A percentile compares a stretch with the other conserved stretches of the same genome.
phyloP scores from a whole-genome alignment of 2,797 vertebrate species.

The Myripristis murdjan region DNA sequence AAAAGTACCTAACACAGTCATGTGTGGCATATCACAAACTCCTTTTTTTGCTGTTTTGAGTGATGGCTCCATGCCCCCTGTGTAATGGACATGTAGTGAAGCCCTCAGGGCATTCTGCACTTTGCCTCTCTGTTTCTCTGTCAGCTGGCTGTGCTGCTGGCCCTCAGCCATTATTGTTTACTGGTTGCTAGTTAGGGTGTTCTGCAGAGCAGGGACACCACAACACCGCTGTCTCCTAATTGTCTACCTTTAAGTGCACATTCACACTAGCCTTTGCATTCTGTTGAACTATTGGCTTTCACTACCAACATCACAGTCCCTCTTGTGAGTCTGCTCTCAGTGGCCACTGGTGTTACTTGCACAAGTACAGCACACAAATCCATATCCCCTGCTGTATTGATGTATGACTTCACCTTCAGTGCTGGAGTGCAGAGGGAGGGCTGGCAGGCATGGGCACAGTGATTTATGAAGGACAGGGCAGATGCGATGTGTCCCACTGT shows the following conservation, averaged over 20 bases:
- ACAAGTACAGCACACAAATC: slow-evolving; percentile 19
- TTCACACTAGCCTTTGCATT: slow-evolving; percentile 23
- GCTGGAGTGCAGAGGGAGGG: slow-evolving; percentile 47
- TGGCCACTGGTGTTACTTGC: slow-evolving; percentile 33
- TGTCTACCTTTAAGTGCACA: slow-evolving; percentile 21
- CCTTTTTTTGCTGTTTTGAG: slow-evolving; percentile 9
- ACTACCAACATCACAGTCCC: slow-evolving; percentile 20
- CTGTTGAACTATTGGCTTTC: slow-evolving; percentile 18
- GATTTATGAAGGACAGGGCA: slow-evolving; percentile 67
- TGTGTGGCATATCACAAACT: not conserved
- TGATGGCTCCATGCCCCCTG: not conserved
- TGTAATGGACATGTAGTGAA: slow-evolving; percentile 15
- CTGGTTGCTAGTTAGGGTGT: slow-evolving; percentile 36
- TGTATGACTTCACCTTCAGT: slow-evolving; percentile 67
- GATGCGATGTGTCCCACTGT: slow-evolving; percentile 58
- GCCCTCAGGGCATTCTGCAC: not conserved
- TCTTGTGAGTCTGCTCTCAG: slow-evolving; percentile 7
- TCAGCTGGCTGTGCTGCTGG: slow-evolving; percentile 31
- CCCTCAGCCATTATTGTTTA: slow-evolving; percentile 41
- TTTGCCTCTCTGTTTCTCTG: not conserved
- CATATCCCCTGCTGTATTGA: slow-evolving; percentile 54
- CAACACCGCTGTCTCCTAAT: slow-evolving; percentile 17
- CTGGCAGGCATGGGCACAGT: slow-evolving; percentile 59
- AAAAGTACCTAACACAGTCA: not conserved
- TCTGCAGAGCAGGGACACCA: slow-evolving; percentile 25